Conservation (phyloP, 2,888 invertebrate genomes). For the Spilosoma lubricipeda region DNA sequence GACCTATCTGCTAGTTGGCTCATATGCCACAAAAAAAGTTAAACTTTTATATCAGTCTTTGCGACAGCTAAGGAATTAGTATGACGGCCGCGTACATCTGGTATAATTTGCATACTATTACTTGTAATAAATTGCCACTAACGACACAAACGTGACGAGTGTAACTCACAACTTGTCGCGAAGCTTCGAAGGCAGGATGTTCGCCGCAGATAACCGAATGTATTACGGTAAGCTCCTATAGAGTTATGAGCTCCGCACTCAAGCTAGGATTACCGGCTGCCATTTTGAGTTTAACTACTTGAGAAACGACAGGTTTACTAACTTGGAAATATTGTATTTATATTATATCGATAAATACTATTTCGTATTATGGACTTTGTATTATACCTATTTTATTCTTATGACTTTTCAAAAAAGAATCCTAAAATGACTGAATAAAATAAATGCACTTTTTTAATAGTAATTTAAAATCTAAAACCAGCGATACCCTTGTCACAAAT, state of each 20-base stretch:
- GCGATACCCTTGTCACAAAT: no score
- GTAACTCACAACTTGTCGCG: conserved; percentile 57
- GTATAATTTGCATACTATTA: conserved; percentile 70
- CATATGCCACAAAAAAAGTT: neutral
- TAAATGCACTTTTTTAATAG: neutral
- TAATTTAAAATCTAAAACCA: neutral
- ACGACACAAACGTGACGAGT: conserved; percentile 75
- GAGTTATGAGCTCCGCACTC: conserved; percentile 67
- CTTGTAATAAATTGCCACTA: conserved; percentile 73
- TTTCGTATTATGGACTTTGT: neutral
- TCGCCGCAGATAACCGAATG: conserved; percentile 67
- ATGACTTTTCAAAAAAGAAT: no score
- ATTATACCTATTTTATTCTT: neutral
- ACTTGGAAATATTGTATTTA: conserved; percentile 15
- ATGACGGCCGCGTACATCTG: conserved; percentile 57
- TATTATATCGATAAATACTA: neutral
- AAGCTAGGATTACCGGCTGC: conserved; percentile 56
- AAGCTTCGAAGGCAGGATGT: conserved; percentile 53
- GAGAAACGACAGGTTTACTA: conserved; percentile 32
- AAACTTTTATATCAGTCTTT: conserved; percentile 10
- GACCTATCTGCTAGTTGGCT: neutral
- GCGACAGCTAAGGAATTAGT: conserved; percentile 49
- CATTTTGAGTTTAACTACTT: conserved; percentile 39
- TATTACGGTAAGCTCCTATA: conserved; percentile 69
- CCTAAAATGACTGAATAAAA: no score